Conservation (phyloP, 1,140 invertebrate genomes). For the Asobara japonica region DNA sequence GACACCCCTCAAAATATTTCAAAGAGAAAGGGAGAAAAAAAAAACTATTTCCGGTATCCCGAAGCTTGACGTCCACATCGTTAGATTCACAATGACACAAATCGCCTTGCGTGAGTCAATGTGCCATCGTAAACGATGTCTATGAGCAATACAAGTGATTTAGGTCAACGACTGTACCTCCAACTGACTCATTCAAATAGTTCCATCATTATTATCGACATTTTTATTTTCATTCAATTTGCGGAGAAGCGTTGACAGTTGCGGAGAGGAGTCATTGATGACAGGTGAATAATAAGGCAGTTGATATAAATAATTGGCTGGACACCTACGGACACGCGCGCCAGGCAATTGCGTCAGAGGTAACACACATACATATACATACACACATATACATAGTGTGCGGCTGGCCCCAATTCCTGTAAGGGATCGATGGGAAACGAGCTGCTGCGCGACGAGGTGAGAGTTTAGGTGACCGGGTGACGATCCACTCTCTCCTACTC, state of each 20-base stretch:
- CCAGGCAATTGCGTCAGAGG: slow-evolving; percentile 48
- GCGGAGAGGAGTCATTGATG: not conserved
- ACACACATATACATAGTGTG: not conserved
- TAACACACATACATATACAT: not conserved
- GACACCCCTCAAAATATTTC: too few relatives aligned
- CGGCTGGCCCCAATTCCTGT: slow-evolving; percentile 55
- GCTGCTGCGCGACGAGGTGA: slow-evolving; percentile 31
- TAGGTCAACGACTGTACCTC: not conserved
- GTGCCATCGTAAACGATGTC: not conserved
- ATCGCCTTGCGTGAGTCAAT: slow-evolving; percentile 1
- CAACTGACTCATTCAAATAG: not conserved
- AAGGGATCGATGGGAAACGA: slow-evolving; percentile 54
- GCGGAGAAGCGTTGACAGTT: not conserved
- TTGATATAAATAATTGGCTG: slow-evolving; percentile 54
- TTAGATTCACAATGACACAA: not conserved
- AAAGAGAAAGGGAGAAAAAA: too few relatives aligned
- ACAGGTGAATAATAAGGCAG: slow-evolving; percentile 29
- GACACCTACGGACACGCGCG: slow-evolving; percentile 46
- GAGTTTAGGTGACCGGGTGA: slow-evolving; percentile 17
- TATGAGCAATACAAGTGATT: slow-evolving; percentile 1
- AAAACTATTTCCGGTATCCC: too few relatives aligned
- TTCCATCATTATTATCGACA: not conserved
- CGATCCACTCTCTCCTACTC: not conserved
- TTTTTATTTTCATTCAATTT: not conserved
- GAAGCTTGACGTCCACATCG: not conserved